A percentile compares a stretch with the other conserved stretches of the same genome.
Evolutionary conservation across 2,113 vertebrate species (phyloP).

Genomic region (Lycocorax pyrrhopterus): DNA sequence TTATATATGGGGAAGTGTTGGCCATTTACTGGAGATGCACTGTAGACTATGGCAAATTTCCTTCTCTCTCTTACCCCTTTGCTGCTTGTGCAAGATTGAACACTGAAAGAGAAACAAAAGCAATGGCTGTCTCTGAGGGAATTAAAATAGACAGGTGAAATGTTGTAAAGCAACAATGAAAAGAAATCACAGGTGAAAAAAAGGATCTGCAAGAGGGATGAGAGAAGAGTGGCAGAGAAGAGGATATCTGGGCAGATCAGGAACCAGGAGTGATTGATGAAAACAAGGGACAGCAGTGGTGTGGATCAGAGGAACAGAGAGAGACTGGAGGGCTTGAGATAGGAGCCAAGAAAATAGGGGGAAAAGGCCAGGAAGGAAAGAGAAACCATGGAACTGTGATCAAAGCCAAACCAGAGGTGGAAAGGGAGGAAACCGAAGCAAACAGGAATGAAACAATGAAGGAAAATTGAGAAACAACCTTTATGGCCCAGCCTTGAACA

Average conservation of each 20-base stretch:
- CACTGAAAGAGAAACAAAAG: neutral
- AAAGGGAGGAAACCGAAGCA: constrained; percentile 3
- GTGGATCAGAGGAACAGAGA: neutral
- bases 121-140: neutral
- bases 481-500: neutral
- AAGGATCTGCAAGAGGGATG: neutral
- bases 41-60: neutral
- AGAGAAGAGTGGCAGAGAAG: neutral
- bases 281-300: neutral
- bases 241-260: neutral
- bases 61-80: neutral
- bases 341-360: neutral
- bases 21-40: neutral
- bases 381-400: neutral
- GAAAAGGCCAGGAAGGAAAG: constrained; percentile 19
- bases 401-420: constrained; percentile 12
- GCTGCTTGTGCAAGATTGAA: neutral
- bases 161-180: neutral
- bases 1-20: neutral
- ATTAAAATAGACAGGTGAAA: neutral
- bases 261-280: neutral
- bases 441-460: constrained; percentile 31
- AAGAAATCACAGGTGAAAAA: neutral
- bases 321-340: neutral
- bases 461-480: constrained; percentile 8